Conservation (phyloP, 2,888 invertebrate species). For the Xestia rhomboidea region DNA sequence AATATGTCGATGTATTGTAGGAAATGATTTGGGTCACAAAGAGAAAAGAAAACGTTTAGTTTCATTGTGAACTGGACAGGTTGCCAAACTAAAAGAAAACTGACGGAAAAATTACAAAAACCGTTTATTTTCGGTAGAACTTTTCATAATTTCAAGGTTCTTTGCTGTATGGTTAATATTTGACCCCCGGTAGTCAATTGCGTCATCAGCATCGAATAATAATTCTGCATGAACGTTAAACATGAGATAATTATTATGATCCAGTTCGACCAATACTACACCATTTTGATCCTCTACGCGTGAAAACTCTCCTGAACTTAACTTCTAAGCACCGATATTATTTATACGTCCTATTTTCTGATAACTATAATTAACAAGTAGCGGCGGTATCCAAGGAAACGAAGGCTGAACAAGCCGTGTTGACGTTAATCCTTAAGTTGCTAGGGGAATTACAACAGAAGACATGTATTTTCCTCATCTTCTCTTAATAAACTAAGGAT, state of each 20-base stretch:
- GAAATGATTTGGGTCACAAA: conserved; percentile 37
- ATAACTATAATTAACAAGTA: conserved; percentile 23
- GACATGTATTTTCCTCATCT: conserved; percentile 21
- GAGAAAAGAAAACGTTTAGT: conserved; percentile 9
- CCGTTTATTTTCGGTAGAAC: background rate
- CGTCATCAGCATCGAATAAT: background rate
- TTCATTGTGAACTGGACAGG: background rate
- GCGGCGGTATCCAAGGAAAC: conserved; percentile 9
- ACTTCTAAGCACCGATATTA: background rate
- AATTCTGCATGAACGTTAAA: background rate
- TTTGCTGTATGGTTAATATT: background rate
- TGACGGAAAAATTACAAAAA: background rate
- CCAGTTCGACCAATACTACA: background rate
- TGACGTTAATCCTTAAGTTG: conserved; percentile 35
- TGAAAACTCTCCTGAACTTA: background rate
- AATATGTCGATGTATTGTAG: conserved; percentile 40
- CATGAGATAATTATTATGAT: background rate
- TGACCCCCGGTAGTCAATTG: background rate
- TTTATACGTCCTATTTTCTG: background rate
- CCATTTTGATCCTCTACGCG: background rate
- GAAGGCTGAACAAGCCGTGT: conserved; percentile 10
- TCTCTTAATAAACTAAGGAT: conserved; percentile 14
- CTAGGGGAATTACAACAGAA: conserved; percentile 19
- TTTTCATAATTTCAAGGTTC: background rate
- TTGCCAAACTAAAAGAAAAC: background rate